Base-by-base conservation (phyloP, 2,888 invertebrate genomes). In the Hydrotaea cyrtoneurina region DNA sequence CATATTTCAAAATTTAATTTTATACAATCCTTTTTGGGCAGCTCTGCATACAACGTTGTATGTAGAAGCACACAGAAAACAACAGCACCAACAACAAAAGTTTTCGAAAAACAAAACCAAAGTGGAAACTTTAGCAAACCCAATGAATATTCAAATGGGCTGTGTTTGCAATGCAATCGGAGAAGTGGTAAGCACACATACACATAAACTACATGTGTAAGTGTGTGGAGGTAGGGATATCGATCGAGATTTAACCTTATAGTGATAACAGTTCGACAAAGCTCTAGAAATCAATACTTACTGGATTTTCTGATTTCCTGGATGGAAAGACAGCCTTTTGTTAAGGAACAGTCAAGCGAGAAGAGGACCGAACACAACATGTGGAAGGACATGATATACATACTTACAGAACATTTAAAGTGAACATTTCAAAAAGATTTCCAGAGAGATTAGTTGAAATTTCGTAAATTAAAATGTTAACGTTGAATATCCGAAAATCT, bases 1-100 rank as follows among this genome's bases (percentile, higher is more conserved):
- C 31, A 64, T 73, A 73, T 73, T 78, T 82, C 64, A 55, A 59
- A 80, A 80, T 80, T 80, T 78, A 77, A 80, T 78, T 83, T 80
- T 83, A 80, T 75, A 55, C 77, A 71, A 80, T 74, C 80, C 83
- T 69, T 83, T 83, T 43, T n/a, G n/a, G 39, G 69, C 21, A 77
- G 78, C 43, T 73, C 53, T 76, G 23, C 43, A 46, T 62, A 31
- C 62, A 72, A 36, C 71, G 21, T 43, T 53, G 31, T 23, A 23
- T 53, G 31, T 23, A 23, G 46, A 69, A 46, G 46, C 13, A 7
- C 7, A 31, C 31, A 7, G 7, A 31, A 31, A 31, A 31, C 31
- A 31, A 7, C 31, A 31, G 31, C 31, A 31, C 2, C 31, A 31
- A 21, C 15, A 36, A 66, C 21, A 21, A 23, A 46, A 69, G 15